phyloP scores from a whole-genome alignment of 1,140 invertebrate species.

The Meteorus sp. region DNA sequence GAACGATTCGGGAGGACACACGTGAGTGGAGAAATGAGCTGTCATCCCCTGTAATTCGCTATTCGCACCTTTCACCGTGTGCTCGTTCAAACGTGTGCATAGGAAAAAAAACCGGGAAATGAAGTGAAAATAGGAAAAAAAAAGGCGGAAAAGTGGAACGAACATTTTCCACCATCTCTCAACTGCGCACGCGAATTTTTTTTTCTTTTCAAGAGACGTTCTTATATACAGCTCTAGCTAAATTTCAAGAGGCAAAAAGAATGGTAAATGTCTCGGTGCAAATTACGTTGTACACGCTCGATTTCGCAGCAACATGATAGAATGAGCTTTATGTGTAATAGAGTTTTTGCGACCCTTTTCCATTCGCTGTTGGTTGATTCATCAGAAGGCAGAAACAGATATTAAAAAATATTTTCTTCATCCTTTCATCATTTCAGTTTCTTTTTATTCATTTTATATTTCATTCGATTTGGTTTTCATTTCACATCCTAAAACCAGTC shows the following conservation, averaged over 20 bases:
- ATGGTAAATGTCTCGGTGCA: neutral
- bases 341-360: no score
- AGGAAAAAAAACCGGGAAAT: neutral
- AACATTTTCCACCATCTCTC: neutral
- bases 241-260: neutral
- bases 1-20: slow-evolving; percentile 17
- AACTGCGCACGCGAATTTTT: neutral
- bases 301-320: neutral
- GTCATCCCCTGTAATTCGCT: slow-evolving; percentile 20
- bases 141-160: neutral
- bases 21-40: slow-evolving; percentile 20
- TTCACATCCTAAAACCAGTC: no score
- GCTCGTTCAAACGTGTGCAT: neutral
- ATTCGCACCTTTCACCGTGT: slow-evolving; percentile 15
- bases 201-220: neutral
- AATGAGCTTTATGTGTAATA: no score
- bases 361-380: no score
- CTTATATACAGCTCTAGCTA: neutral
- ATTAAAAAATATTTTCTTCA: no score
- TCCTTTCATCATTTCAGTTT: no score
- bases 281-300: neutral
- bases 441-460: no score
- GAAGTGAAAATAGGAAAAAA: neutral
- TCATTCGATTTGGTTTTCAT: no score
- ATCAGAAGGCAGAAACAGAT: no score